Evolutionary conservation across 1,140 invertebrate genomes (phyloP).

Genomic region (Bombus turneri): DNA sequence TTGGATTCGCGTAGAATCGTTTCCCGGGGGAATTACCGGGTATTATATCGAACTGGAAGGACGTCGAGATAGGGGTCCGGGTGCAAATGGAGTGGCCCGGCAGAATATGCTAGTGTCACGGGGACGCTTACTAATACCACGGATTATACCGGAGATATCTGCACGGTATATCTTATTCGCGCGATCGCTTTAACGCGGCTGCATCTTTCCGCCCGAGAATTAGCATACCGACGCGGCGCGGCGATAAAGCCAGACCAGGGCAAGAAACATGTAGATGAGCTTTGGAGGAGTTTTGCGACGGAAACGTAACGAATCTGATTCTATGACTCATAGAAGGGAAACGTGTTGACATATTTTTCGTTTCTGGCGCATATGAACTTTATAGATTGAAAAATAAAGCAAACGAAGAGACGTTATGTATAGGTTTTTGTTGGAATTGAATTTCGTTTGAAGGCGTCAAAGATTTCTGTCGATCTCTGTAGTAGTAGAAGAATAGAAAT

Average conservation of each 20-base stretch:
- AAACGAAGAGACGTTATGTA: no score
- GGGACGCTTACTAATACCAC: slow-evolving; percentile 70
- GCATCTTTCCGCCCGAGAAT: slow-evolving; percentile 59
- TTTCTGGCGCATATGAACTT: no score
- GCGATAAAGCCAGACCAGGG: slow-evolving; percentile 53
- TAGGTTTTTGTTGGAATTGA: no score
- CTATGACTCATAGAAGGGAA: neutral
- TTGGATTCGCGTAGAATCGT: slow-evolving; percentile 77
- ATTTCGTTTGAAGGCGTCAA: no score
- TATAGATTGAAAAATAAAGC: no score
- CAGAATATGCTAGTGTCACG: slow-evolving; percentile 70
- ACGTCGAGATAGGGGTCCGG: slow-evolving; percentile 66
- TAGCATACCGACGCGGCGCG: slow-evolving; percentile 49
- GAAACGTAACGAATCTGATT: slow-evolving; percentile 15
- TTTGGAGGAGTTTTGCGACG: slow-evolving; percentile 11
- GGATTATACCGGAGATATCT: slow-evolving; percentile 69
- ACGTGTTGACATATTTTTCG: neutral
- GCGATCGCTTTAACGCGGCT: slow-evolving; percentile 60
- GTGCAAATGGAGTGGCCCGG: slow-evolving; percentile 68
- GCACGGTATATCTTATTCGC: slow-evolving; percentile 68
- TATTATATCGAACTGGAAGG: slow-evolving; percentile 80
- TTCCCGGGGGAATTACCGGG: slow-evolving; percentile 77
- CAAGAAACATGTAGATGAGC: slow-evolving; percentile 49
- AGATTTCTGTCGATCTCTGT: no score
- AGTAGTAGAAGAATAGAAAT: no score